Percentiles rank a stretch among this genome's conserved stretches.
These are phyloP conservation scores for Panulirus ornatus DNA, from an alignment of 1,140 invertebrate genomes.

Conservation along the genomic window DNA sequence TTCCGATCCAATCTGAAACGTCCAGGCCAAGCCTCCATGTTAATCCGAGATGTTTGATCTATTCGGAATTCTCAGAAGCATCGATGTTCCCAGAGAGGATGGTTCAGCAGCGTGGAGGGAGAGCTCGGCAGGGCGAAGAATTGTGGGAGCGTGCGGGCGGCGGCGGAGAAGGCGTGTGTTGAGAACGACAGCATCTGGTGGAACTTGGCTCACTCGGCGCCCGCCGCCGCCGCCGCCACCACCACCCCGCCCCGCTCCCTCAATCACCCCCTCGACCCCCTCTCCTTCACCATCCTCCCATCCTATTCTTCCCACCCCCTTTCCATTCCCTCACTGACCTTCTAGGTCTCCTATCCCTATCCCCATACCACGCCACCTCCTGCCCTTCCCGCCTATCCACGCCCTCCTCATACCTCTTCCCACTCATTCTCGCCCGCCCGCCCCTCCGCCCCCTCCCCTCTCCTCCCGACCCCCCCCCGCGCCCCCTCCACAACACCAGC, in stretches of 20 bases:
- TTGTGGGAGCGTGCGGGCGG: constrained; percentile 37
- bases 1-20: constrained; percentile 71
- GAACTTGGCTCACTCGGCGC: constrained; percentile 64
- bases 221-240: neutral
- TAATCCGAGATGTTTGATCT: constrained; percentile 73
- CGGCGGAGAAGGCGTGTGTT: constrained; percentile 49
- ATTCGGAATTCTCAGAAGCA: constrained; percentile 52
- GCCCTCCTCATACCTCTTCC: neutral
- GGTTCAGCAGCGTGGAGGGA: constrained; percentile 4
- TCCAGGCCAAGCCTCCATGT: constrained; percentile 52
- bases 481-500: neutral
- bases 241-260: neutral
- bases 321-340: neutral
- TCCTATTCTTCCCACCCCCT: neutral
- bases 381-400: neutral
- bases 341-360: neutral
- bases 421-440: neutral
- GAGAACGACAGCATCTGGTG: constrained; percentile 71
- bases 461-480: constrained; percentile 4
- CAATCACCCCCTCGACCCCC: neutral
- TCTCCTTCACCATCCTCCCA: neutral
- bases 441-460: neutral
- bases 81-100: constrained; percentile 44
- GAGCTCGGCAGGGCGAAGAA: constrained; percentile 36
- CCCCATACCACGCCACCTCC: neutral